Evolutionary conservation across 2,113 vertebrate genomes (phyloP).

Genomic region (Plectropomus leopardus): DNA sequence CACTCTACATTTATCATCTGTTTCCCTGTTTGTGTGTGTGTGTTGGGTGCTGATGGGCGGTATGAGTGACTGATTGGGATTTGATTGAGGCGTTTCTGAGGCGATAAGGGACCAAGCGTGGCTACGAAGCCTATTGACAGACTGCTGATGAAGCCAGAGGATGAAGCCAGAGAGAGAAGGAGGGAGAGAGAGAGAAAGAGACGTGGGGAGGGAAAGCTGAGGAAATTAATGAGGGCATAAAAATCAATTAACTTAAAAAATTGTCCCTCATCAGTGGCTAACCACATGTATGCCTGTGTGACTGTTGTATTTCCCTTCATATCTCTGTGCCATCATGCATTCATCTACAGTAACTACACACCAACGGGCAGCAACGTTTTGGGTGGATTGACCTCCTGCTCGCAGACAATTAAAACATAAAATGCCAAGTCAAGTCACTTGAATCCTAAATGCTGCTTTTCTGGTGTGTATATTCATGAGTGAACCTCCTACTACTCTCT

Average conservation of each 20-base stretch:
- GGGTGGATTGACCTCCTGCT: slow-evolving; percentile 58
- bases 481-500: slow-evolving; percentile 53
- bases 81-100: slow-evolving; percentile 85
- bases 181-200: slow-evolving; percentile 53
- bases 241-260: slow-evolving; percentile 86
- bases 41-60: slow-evolving; percentile 66
- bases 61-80: slow-evolving; percentile 83
- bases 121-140: slow-evolving; percentile 83
- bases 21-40: slow-evolving; percentile 38
- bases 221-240: slow-evolving; percentile 83
- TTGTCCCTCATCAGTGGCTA: slow-evolving; percentile 75
- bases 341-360: slow-evolving; percentile 36
- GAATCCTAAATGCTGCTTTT: slow-evolving; percentile 70
- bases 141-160: slow-evolving; percentile 83
- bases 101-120: slow-evolving; percentile 80
- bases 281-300: slow-evolving; percentile 47
- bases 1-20: slow-evolving; percentile 55
- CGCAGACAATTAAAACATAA: slow-evolving; percentile 79
- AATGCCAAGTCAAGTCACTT: slow-evolving; percentile 79
- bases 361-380: slow-evolving; percentile 52
- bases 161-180: slow-evolving; percentile 50
- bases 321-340: slow-evolving; percentile 39
- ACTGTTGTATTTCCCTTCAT: slow-evolving; percentile 30
- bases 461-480: slow-evolving; percentile 77
- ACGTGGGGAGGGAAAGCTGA: slow-evolving; percentile 43